phyloP scores from a whole-genome alignment of 2,888 invertebrate genomes.

The Nemotelus pantherinus region DNA sequence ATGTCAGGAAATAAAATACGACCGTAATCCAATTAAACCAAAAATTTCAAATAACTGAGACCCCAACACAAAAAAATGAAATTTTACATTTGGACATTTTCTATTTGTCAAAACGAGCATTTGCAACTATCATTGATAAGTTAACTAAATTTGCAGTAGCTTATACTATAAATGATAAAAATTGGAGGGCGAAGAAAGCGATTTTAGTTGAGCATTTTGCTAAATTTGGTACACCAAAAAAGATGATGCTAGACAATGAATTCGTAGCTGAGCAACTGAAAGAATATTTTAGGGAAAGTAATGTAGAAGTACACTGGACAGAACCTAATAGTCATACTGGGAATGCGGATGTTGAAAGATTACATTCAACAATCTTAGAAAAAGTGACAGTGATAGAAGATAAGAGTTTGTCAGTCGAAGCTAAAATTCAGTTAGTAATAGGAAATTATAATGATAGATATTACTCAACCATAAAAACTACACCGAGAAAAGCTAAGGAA shows the following conservation, averaged over 20 bases:
- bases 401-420: constrained; percentile 46
- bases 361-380: constrained; percentile 50
- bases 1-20: constrained; percentile 46
- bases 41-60: constrained; percentile 47
- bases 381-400: constrained; percentile 48
- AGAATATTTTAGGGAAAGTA: constrained; percentile 42
- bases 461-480: constrained; percentile 47
- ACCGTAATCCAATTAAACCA: constrained; percentile 48
- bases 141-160: constrained; percentile 49
- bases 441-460: constrained; percentile 51
- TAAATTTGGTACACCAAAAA: constrained; percentile 47
- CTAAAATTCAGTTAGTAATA: constrained; percentile 48
- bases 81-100: constrained; percentile 50
- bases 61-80: constrained; percentile 47
- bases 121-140: constrained; percentile 49
- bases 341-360: constrained; percentile 34
- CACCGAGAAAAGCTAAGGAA: constrained; percentile 49
- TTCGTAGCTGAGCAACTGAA: constrained; percentile 47
- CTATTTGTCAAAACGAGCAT: constrained; percentile 43
- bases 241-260: constrained; percentile 48
- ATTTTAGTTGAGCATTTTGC: constrained; percentile 47
- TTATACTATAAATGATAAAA: constrained; percentile 48
- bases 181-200: too few relatives aligned
- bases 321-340: constrained; percentile 36
- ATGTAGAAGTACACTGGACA: constrained; percentile 47